Base-by-base conservation (phyloP, 2,113 vertebrate species). In the Himantopus leucocephalus region DNA sequence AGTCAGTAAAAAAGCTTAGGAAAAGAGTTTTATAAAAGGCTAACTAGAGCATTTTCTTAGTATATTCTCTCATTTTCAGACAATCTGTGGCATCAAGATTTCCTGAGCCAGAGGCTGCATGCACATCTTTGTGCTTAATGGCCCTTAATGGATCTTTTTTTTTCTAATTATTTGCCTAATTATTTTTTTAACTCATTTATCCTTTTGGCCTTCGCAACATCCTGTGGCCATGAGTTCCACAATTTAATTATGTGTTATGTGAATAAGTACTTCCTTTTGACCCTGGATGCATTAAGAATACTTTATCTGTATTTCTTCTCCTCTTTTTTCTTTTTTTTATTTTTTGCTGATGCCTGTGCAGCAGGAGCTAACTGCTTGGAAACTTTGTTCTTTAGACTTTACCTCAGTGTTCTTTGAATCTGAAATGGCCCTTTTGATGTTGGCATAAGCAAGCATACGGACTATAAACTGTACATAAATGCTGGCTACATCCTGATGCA, bases 191-290 rank as follows among this genome's bases (percentile, higher is more conserved):
- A 94, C 89, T 97, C 91, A 50, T 97, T 96, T 96, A 97, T 97
- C 96, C 91, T 92, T 77, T 94, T 95, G 93, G 95, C 94, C 91
- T 95, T 97, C 73, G 0, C 91, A 96, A 91, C 96, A 97, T 97
- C 94, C 95, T 95, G 93, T 96, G 76, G 72, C 83, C 84, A 30
- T 64, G 82, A 94, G 56, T 85, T 92, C 48, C 78, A 92, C 68
- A 84, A 96, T 95, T 95, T 92, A 96, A 97, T 97, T 96, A 96
- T 10, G 56, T 92, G 89, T 59, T 96, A 91, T 81, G 95, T 95
- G 95, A 96, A 84, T 95, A 97, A 96, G 91, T 92, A 96, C 93
- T 97, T 97, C 95, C 93, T 97, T 97, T 95, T 96, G 92, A 95
- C 92, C 94, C 91, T 94, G 84, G 92, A 94, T 94, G 78, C 88